A percentile compares a stretch with the other conserved stretches of the same genome.
Conservation (phyloP, 1,140 invertebrate genomes). For the Palaemon carinicauda region DNA sequence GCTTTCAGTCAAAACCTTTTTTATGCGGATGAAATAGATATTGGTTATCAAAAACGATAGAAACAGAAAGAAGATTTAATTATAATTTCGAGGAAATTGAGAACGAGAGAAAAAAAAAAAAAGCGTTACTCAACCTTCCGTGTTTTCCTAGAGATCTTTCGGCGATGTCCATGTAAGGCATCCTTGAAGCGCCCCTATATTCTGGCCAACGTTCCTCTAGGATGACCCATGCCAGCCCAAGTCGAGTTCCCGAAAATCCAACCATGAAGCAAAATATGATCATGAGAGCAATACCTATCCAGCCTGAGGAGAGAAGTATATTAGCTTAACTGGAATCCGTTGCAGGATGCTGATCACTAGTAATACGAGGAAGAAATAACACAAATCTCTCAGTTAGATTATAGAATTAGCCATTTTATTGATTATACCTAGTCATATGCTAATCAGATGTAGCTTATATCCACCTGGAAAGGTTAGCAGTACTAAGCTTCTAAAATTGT, state of each 20-base stretch:
- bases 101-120: not conserved
- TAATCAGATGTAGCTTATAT: too few relatives aligned
- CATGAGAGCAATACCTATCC: not conserved
- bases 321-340: too few relatives aligned
- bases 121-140: not conserved
- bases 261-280: not conserved
- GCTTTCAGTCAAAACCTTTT: too few relatives aligned
- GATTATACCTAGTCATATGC: too few relatives aligned
- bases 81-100: not conserved
- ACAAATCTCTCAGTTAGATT: too few relatives aligned
- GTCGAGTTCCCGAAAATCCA: constrained; percentile 3
- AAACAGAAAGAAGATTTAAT: not conserved
- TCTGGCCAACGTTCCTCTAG: constrained; percentile 43
- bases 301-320: too few relatives aligned
- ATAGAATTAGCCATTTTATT: too few relatives aligned
- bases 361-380: too few relatives aligned
- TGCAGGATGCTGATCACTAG: too few relatives aligned
- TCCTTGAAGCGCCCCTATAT: constrained; percentile 62
- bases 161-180: constrained; percentile 77
- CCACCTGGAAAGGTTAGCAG: too few relatives aligned
- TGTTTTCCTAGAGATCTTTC: constrained; percentile 64
- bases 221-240: constrained; percentile 40
- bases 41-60: not conserved
- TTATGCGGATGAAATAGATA: too few relatives aligned
- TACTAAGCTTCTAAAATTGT: too few relatives aligned